These are phyloP conservation scores for Cremastinae sp. DNA, from an alignment of 2,888 invertebrate genomes.

Conservation along the genomic window DNA sequence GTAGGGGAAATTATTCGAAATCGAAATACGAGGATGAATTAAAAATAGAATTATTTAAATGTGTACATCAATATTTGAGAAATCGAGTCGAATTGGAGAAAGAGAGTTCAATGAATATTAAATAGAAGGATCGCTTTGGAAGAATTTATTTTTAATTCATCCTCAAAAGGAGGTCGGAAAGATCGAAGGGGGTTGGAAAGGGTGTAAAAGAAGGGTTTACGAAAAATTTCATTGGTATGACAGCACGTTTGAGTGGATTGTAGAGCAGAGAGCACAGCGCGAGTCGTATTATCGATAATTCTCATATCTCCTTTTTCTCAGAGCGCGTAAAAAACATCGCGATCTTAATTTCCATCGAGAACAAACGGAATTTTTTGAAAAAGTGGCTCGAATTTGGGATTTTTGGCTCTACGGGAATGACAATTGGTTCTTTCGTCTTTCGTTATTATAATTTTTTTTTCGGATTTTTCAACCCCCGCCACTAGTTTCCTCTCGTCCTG, in stretches of 20 bases:
- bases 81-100: no score
- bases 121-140: no score
- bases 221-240: conserved; percentile 78
- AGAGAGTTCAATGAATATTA: no score
- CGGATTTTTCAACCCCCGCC: conserved; percentile 56
- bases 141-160: no score
- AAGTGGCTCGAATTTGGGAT: conserved; percentile 36
- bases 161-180: conserved; percentile 38
- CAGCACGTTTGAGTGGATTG: conserved; percentile 80
- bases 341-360: neutral
- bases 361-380: conserved; percentile 22
- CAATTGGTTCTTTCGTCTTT: neutral
- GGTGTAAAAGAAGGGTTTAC: conserved; percentile 63
- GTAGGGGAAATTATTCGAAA: neutral
- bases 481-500: conserved; percentile 35
- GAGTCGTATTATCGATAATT: conserved; percentile 49
- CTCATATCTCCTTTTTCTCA: conserved; percentile 48
- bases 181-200: conserved; percentile 56
- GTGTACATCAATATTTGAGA: no score
- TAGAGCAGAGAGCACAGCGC: conserved; percentile 79
- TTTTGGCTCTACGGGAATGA: conserved; percentile 40
- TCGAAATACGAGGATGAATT: no score
- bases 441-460: conserved; percentile 22
- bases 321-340: conserved; percentile 15
- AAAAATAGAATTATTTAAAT: no score